phyloP scores from a whole-genome alignment of 1,140 invertebrate species.

The Propsilocerus akamusi region DNA sequence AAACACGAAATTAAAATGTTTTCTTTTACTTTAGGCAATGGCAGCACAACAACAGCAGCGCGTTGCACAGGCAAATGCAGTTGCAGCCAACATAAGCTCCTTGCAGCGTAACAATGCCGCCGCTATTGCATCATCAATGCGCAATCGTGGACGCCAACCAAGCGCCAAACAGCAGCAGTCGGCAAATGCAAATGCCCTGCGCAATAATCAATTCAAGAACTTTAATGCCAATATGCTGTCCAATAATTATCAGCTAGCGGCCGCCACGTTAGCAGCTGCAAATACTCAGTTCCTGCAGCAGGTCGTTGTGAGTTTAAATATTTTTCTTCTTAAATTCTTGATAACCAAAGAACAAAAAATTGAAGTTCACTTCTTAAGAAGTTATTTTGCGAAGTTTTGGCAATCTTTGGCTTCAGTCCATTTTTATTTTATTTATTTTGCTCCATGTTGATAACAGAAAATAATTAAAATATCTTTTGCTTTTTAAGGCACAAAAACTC shows the following conservation, averaged over 20 bases:
- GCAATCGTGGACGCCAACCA: neutral
- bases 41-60: slow-evolving; percentile 16
- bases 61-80: slow-evolving; percentile 20
- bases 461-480: neutral
- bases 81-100: slow-evolving; percentile 20
- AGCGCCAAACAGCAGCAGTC: slow-evolving; percentile 10
- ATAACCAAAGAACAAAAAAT: neutral
- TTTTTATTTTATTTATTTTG: no score
- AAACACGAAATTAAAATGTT: neutral
- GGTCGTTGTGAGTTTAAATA: neutral
- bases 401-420: no score
- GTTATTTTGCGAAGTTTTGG: no score
- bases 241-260: neutral
- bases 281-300: slow-evolving; percentile 2
- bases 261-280: neutral
- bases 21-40: slow-evolving; percentile 16
- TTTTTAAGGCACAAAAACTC: neutral
- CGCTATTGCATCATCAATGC: slow-evolving; percentile 9
- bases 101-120: neutral
- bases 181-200: slow-evolving; percentile 7
- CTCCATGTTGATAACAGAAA: no score
- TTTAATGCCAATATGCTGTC: neutral
- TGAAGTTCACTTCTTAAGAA: no score
- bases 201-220: neutral
- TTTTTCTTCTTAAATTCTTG: neutral